Evolutionary conservation across 2,888 invertebrate species (phyloP), one percentile per base, ranked within the genome.

Genomic region (Temnothorax rugatulus): DNA sequence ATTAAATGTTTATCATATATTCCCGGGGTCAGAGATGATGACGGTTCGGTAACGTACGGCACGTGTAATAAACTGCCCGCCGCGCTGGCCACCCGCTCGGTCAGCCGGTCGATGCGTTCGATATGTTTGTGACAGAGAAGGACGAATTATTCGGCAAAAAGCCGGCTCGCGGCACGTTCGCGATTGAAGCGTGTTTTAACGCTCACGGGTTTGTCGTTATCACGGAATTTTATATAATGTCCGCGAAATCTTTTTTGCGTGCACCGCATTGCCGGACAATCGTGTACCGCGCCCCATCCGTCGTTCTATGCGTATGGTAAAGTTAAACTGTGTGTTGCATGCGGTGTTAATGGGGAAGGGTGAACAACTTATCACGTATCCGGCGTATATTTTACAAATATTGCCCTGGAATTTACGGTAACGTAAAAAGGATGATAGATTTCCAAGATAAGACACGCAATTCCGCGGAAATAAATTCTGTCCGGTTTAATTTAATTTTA

Each of bases 1-100:
- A 61, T 81, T 61, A 81, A 81, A 81, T 81, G 59, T 81, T 81
- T 71, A 81, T 71, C 79, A 21, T 34, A 44, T 25, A 71, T 71
- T 34, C 59, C 59, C 47, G 38, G 73, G 73, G 41, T 71, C 79
- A 41, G 38, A 50, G 41, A 76, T 66, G 44, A 77, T 52, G 54
- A 59, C 13, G 47, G 47, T 59, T 52, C 76, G 68, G 25, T 66
- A 66, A 66, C 77, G 38, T 64, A 61, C 34, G 50, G 57, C 57
- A 29, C 71, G 57, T 81, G 71, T 71, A 79, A 59, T 18, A 44
- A 47, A 71, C 71, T 57, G 57, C 44, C 15, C 11, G 8, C 4
- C 41, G 64, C 63, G 1, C 18, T 34, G 34, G 34, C 34, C 34
- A 7, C 34, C 5, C 18, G 29, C 2, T 69, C 38, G 38, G 18